phyloP scores from a whole-genome alignment of 2,888 invertebrate species.

The Pycnomerus fuliginosus region DNA sequence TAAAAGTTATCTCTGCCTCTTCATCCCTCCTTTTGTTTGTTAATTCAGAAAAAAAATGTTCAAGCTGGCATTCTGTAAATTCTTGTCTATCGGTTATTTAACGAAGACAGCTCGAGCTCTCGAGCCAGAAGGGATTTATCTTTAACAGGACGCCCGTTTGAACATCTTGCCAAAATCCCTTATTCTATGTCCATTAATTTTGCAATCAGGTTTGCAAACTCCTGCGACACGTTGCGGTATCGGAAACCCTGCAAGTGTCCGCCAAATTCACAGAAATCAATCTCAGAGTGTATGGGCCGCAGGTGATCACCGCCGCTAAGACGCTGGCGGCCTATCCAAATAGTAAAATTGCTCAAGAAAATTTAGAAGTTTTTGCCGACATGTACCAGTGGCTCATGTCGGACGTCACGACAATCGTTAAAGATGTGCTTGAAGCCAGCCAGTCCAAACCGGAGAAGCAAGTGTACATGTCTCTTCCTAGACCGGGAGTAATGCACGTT shows the following conservation, averaged over 20 bases:
- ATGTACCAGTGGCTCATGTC: slow-evolving; percentile 94
- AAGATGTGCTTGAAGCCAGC: slow-evolving; percentile 82
- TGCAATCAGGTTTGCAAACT: slow-evolving; percentile 84
- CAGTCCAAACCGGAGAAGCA: slow-evolving; percentile 69
- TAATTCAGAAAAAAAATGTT: too few relatives aligned
- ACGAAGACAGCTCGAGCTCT: too few relatives aligned
- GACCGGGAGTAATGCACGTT: slow-evolving; percentile 77
- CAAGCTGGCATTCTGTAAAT: too few relatives aligned
- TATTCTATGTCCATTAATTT: too few relatives aligned
- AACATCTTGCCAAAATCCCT: too few relatives aligned
- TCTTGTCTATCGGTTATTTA: too few relatives aligned
- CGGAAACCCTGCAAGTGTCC: slow-evolving; percentile 92
- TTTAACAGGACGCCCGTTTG: too few relatives aligned
- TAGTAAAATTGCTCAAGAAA: slow-evolving; percentile 95
- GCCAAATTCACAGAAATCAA: slow-evolving; percentile 96
- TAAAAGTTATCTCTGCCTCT: too few relatives aligned
- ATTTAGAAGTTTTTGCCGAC: slow-evolving; percentile 91
- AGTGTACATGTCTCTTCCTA: slow-evolving; percentile 90
- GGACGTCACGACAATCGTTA: slow-evolving; percentile 87
- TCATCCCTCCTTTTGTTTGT: too few relatives aligned
- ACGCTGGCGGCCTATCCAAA: slow-evolving; percentile 88
- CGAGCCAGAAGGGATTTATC: too few relatives aligned
- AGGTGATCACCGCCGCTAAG: slow-evolving; percentile 88
- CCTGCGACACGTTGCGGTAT: slow-evolving; percentile 90
- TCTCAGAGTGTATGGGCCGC: slow-evolving; percentile 91